Evolutionary conservation across 2,113 vertebrate species (phyloP), one percentile per base, ranked within the genome.

Genomic region (Mesoclemmys tuberculata): DNA sequence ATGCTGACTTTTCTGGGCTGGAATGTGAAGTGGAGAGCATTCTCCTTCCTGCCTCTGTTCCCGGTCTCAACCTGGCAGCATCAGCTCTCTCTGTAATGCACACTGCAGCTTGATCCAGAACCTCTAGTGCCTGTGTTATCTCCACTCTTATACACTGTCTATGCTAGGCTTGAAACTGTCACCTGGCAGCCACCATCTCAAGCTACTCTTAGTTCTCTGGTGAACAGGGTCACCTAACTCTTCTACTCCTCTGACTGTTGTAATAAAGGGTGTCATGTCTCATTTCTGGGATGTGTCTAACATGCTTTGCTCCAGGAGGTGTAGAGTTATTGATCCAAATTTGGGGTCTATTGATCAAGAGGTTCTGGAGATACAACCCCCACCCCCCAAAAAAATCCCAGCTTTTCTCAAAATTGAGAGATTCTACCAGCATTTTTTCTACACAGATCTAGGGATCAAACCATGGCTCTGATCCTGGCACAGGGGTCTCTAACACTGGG

Each of bases 11-110:
- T 85, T 78, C 19, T 49, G 26, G 48, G 84, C 58, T 13, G 0
- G 0, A 0, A 2, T 58, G 48, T 18, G 56, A 61, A 74, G 56
- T 85, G 38, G 19, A 5, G 38, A 27, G 31, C 1, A 0, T n/a
- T 80, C 38, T 52, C 49, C 24, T 38, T 38, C 7, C 55, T 56
- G 1, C 90, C 51, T 75, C 44, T 44, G 24, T 5, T 38, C 71
- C 7, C 12, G 24, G 74, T 77, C 74, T 46, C 12, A 71, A 19
- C 19, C 0, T 13, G 35, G 64, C 19, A n/a, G 44, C 10, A 5
- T 10, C 44, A 78, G 4, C 38, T 74, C 22, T 31, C 3, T 1
- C 49, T 52, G 16, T 44, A 10, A 27, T 0, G 0, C 51, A 5
- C 3, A 0, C 41, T 6, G 4, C 46, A 78, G 13, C 27, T 8